Evolutionary conservation across 2,797 vertebrate genomes (phyloP), one percentile per base, ranked within the genome.

Genomic region (Amblyopsis hoosieri): DNA sequence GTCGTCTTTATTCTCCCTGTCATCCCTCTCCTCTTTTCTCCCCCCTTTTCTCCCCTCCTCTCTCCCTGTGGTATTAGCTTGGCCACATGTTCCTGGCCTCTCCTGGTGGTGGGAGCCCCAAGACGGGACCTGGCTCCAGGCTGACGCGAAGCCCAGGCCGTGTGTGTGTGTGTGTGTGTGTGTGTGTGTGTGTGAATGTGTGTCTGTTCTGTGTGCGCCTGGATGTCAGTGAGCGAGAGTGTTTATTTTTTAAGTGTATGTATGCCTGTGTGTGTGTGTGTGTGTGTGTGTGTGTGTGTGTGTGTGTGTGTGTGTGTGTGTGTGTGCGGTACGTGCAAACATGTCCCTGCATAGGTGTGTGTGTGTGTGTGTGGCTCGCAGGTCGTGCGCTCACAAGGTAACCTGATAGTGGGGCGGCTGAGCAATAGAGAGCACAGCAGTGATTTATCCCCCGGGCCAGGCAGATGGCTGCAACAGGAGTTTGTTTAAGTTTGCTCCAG

Each of bases 401-500:
- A 91, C 87, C 85, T 82, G 88, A 91, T 91, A 85, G 85, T 62
- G 81, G 88, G 79, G 85, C 54, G 87, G 83, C 87, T 79, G 83
- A 86, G 84, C 86, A 68, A 82, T 80, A 86, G 87, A 83, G 85
- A 88, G 85, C 67, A 67, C 69, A 93, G 94, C 95, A 93, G 94
- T 96, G 96, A 97, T 96, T 97, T 97, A 96, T 97, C 96, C 96
- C 95, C 95, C 93, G 94, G 96, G 94, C 93, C 95, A 92, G 95
- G 96, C 96, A 97, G 96, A 97, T 98, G 96, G 96, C 95, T 96
- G 95, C 94, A 94, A 94, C 96, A 95, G 96, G 95, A 96, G 96
- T 96, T 96, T 97, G 96, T 97, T 97, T 97, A 96, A 97, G 95
- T 97, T 97, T 95, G 95, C 95, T 95, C 94, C 94, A 78, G 95